phyloP scores from a whole-genome alignment of 2,888 invertebrate genomes.

The Rhagonycha lutea region DNA sequence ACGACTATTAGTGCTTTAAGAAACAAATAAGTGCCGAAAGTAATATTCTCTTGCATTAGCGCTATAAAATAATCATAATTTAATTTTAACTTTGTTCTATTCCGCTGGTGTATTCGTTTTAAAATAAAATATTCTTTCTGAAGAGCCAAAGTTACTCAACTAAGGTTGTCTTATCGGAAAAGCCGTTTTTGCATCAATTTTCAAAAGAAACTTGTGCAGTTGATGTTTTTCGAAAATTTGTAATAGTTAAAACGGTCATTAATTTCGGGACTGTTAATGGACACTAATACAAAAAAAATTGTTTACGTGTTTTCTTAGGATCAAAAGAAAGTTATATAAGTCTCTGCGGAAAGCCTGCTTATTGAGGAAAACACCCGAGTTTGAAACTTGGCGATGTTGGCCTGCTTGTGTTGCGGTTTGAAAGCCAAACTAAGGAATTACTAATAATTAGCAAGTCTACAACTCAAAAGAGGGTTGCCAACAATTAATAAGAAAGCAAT shows the following conservation, averaged over 20 bases:
- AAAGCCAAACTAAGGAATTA: not conserved
- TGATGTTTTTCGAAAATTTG: no score
- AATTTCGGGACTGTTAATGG: no score
- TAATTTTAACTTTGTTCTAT: not conserved
- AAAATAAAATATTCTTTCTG: no score
- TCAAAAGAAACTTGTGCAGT: not conserved
- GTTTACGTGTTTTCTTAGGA: not conserved
- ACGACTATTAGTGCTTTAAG: not conserved
- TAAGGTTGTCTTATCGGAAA: not conserved
- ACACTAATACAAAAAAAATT: no score
- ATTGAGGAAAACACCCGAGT: not conserved
- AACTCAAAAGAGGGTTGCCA: not conserved
- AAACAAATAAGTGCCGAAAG: not conserved
- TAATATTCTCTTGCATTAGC: not conserved
- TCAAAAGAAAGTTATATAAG: not conserved
- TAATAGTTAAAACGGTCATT: no score
- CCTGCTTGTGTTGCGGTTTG: not conserved
- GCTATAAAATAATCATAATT: not conserved
- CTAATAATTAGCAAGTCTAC: not conserved
- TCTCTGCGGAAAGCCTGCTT: not conserved
- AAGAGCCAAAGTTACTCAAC: no score
- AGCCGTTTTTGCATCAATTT: not conserved
- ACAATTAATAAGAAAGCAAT: not conserved
- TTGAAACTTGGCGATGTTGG: not conserved
- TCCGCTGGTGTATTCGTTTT: no score